Percentiles rank a stretch among this genome's conserved stretches.
Conservation (phyloP, 2,888 invertebrate genomes). For the Esperia sulphurella region DNA sequence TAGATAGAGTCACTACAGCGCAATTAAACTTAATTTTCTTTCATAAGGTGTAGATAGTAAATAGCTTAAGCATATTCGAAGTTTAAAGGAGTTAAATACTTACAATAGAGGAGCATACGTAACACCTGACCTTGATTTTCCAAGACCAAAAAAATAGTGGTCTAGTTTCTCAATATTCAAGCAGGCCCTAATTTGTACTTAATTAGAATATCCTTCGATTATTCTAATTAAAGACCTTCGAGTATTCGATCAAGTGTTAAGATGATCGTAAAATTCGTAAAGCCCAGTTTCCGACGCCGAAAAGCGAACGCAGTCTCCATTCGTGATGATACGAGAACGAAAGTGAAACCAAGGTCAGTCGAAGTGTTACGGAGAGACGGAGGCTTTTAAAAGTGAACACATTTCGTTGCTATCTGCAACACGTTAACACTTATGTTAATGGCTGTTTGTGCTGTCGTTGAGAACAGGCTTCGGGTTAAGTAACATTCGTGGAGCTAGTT, state of each 20-base stretch:
- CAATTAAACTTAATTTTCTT: too few species aligned
- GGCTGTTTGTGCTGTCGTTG: slow-evolving; percentile 17
- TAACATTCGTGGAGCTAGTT: slow-evolving; percentile 17
- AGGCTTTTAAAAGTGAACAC: slow-evolving; percentile 21
- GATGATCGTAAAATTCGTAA: neutral
- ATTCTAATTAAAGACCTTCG: too few species aligned
- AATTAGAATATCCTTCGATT: too few species aligned
- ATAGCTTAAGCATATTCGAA: neutral
- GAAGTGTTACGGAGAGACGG: slow-evolving; percentile 6
- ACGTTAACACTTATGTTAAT: slow-evolving; percentile 30
- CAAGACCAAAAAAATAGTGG: neutral
- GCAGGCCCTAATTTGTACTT: too few species aligned
- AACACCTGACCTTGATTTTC: neutral
- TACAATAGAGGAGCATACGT: neutral
- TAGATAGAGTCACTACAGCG: too few species aligned
- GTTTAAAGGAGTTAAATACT: neutral
- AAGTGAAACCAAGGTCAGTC: slow-evolving; percentile 54
- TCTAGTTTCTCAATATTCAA: too few species aligned
- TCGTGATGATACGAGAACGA: slow-evolving; percentile 41
- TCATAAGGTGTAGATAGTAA: too few species aligned
- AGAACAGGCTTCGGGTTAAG: slow-evolving; percentile 30
- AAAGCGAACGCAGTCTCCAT: neutral
- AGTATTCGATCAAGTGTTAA: neutral
- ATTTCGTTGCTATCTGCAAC: slow-evolving; percentile 29
- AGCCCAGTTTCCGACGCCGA: neutral